phyloP scores from a whole-genome alignment of 37 sponge, comb jelly and placozoan species.

The Haliclona indistincta region DNA sequence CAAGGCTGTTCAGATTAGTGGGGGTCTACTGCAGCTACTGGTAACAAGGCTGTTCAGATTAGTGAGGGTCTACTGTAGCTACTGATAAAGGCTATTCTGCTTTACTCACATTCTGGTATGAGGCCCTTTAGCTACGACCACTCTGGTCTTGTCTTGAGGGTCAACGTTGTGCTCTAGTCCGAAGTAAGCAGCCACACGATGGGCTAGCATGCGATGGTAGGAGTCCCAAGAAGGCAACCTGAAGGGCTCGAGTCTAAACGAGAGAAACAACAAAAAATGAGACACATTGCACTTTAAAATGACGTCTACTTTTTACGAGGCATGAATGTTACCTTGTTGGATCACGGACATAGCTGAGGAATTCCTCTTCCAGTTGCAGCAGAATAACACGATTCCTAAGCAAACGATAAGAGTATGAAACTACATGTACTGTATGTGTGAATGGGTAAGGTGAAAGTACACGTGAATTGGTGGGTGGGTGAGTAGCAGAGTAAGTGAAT shows the following conservation, averaged over 20 bases:
- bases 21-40: too few relatives aligned
- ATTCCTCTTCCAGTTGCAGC: slow-evolving; percentile 72
- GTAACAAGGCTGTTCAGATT: too few relatives aligned
- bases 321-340: slow-evolving; percentile 12
- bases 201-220: slow-evolving; percentile 90
- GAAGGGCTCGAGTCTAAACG: slow-evolving; percentile 46
- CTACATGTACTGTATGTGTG: background rate
- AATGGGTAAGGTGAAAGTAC: too few relatives aligned
- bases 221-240: slow-evolving; percentile 78
- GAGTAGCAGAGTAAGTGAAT: too few relatives aligned
- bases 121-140: slow-evolving; percentile 79
- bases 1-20: too few relatives aligned
- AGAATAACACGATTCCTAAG: slow-evolving; percentile 53
- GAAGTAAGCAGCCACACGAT: slow-evolving; percentile 92
- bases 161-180: slow-evolving; percentile 90
- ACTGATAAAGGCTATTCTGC: background rate
- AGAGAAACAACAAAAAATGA: background rate
- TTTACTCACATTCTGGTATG: slow-evolving; percentile 78
- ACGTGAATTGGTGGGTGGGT: too few relatives aligned
- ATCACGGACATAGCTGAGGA: slow-evolving; percentile 63
- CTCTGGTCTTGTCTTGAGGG: slow-evolving; percentile 71
- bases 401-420: background rate
- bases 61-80: too few relatives aligned
- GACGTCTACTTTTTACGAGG: background rate
- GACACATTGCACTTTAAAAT: background rate